A percentile compares a stretch with the other conserved stretches of the same genome.
Evolutionary conservation across 2,888 invertebrate genomes (phyloP).

Genomic region (Byasa hedistus): DNA sequence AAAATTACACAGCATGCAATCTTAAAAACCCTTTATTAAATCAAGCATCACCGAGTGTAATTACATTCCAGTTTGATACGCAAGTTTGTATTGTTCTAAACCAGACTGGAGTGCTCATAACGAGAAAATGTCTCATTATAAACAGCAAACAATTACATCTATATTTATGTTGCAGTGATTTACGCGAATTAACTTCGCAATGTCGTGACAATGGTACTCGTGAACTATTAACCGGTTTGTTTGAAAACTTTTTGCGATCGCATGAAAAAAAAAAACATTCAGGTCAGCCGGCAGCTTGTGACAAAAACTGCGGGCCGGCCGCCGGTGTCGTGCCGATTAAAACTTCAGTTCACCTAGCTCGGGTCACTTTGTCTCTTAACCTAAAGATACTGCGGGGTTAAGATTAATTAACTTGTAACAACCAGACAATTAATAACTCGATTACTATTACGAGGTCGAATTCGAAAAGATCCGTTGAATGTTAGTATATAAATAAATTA

Average conservation of each 20-base stretch:
- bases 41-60: conserved; percentile 19
- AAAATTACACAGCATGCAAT: too few species aligned
- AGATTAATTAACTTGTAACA: background rate
- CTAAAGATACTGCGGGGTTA: background rate
- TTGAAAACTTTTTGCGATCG: conserved; percentile 16
- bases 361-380: background rate
- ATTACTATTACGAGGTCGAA: background rate
- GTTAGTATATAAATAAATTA: too few species aligned
- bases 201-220: conserved; percentile 23
- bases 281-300: conserved; percentile 9
- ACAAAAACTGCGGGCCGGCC: conserved; percentile 11
- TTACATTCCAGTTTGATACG: conserved; percentile 17
- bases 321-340: background rate
- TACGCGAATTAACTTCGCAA: conserved; percentile 13
- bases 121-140: conserved; percentile 26
- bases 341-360: conserved; percentile 1
- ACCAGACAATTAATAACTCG: background rate
- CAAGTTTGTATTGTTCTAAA: conserved; percentile 22
- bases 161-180: conserved; percentile 21
- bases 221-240: conserved; percentile 24
- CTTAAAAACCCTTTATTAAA: conserved; percentile 12
- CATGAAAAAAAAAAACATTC: conserved; percentile 17
- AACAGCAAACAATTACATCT: conserved; percentile 3
- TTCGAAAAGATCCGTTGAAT: background rate
- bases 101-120: conserved; percentile 11